Evolutionary conservation across 1,140 invertebrate species (phyloP), one percentile per base, ranked within the genome.

Genomic region (Oryzaephilus surinamensis): DNA sequence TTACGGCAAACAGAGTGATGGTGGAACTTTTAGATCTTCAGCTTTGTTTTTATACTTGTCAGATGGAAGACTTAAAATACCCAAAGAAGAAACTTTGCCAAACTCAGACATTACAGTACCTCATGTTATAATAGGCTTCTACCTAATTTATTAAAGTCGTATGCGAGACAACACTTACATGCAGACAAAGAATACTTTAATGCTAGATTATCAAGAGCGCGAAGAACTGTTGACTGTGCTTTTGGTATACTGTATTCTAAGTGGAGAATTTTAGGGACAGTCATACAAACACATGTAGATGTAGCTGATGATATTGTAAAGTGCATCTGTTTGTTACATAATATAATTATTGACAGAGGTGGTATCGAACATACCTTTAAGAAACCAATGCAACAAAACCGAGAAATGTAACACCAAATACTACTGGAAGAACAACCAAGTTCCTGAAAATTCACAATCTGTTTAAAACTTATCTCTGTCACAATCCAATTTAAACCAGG

Each of bases 171-270:
- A 37, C 11, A 24, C 6, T 37, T 37, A 28, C 21, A 37, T 37
- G 23, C 35, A 28, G 35, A 37, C 16, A 28, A 37, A 17, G 35
- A 37, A 37, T 37, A 37, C 17, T 37, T 37, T 28, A 28, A 37
- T 28, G 35, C 20, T 13, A 6, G 35, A 37, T 28, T 37, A 13
- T 37, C 35, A 26, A 6, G 35, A 26, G 35, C 35, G 15, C 35
- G 20, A 16, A 27, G 35, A 28, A 28, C 23, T 17, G 23, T 37
- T 26, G 35, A 37, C 8, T 37, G 35, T 14, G 39, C 39, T 6
- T 45, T 45, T 32, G 39, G 26, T 11, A 45, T 42, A 16, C 13
- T 55, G 12, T 13, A 30, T 12, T 57, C 60, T 26, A 61, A 58
- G 43, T 60, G 53, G 55, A 24, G 44, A 4, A 26, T 46, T 32